These are phyloP conservation scores for Oreotragus oreotragus DNA, from an alignment of 2,113 vertebrate species.

Conservation along the genomic window DNA sequence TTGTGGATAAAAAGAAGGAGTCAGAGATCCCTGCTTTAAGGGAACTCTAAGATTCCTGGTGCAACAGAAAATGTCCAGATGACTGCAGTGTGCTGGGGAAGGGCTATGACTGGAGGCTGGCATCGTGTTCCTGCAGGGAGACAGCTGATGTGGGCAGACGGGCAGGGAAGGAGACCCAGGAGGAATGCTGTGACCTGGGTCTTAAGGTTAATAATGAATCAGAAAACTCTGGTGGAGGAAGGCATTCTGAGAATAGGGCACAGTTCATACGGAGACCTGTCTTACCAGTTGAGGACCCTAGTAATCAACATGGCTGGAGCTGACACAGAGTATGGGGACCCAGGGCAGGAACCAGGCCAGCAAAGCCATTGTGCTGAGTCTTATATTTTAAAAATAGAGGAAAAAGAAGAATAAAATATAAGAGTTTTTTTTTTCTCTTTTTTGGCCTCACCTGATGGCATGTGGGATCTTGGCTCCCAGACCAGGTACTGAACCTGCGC, in stretches of 20 bases:
- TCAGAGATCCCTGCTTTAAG: not conserved
- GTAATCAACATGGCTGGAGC: rapidly evolving
- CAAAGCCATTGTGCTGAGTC: not conserved
- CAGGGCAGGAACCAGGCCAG: not conserved
- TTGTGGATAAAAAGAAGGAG: not conserved
- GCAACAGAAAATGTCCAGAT: not conserved
- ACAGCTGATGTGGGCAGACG: not conserved
- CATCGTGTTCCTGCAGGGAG: not conserved
- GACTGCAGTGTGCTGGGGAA: not conserved
- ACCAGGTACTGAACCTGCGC: not conserved
- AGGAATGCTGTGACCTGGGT: not conserved
- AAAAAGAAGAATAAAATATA: not conserved
- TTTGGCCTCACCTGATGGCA: not conserved
- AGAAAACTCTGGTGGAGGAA: not conserved
- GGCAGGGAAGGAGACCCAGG: not conserved
- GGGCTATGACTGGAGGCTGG: not conserved
- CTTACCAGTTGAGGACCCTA: not conserved
- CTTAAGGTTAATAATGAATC: not conserved
- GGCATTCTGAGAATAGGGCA: not conserved
- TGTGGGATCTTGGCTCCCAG: not conserved
- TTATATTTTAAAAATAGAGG: not conserved
- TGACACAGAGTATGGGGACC: not conserved
- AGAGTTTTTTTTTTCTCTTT: not conserved
- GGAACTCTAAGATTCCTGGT: not conserved
- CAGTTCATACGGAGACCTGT: not conserved